Evolutionary conservation across 1,140 invertebrate species (phyloP).

Genomic region (Galleria mellonella): DNA sequence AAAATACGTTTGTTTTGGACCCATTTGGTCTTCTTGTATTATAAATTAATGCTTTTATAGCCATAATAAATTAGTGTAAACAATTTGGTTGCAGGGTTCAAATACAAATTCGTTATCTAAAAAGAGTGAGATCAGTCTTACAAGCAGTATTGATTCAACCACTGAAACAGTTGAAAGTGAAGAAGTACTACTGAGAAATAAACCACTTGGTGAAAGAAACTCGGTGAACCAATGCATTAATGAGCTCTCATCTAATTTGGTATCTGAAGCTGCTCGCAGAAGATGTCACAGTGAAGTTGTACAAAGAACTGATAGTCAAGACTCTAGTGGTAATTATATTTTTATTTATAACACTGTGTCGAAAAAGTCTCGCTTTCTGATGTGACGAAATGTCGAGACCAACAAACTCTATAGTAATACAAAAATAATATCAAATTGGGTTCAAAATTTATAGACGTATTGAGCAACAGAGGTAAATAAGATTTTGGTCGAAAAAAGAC

Average conservation of each 20-base stretch:
- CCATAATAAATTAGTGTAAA: background rate
- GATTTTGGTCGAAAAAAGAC: no score
- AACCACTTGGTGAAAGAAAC: constrained; percentile 61
- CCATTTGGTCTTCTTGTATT: no score
- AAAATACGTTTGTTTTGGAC: no score
- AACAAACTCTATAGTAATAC: no score
- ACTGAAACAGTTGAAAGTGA: constrained; percentile 48
- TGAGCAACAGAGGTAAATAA: no score
- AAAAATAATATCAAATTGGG: no score
- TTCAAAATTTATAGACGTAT: no score
- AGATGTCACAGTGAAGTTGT: constrained; percentile 69
- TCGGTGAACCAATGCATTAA: constrained; percentile 79
- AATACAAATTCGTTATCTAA: constrained; percentile 54
- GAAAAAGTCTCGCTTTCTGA: no score
- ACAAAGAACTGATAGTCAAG: constrained; percentile 45
- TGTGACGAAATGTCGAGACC: no score
- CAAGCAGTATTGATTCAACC: constrained; percentile 39
- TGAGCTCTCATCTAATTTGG: constrained; percentile 77
- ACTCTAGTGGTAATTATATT: constrained; percentile 39
- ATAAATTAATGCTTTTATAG: no score
- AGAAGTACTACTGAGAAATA: constrained; percentile 59
- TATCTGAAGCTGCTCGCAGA: constrained; percentile 52
- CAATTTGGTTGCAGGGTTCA: constrained; percentile 28
- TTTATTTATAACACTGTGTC: constrained; percentile 2
- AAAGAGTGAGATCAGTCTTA: constrained; percentile 46